Evolutionary conservation across 2,113 vertebrate species (phyloP), one percentile per base, ranked within the genome.

Genomic region (Dasyprocta punctata): DNA sequence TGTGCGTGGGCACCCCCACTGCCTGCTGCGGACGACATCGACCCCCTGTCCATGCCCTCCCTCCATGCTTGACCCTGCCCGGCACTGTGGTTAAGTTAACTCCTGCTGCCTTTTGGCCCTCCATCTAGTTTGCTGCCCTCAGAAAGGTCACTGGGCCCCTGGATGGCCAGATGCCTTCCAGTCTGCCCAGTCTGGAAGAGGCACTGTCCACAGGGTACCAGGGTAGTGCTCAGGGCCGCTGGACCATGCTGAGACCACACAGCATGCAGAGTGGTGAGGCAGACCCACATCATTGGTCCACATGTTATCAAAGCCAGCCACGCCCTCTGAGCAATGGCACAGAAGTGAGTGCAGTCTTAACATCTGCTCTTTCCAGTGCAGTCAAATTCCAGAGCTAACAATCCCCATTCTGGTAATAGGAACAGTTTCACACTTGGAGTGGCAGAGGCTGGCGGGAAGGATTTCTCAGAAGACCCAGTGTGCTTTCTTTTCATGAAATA

Each of bases 271-370:
- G 1, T 4, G 38, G 1, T 0, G 69, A 67, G 47, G 7, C 17
- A 0, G 0, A 9, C 26, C 36, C 9, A 24, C 41, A 58, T 22
- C 20, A 5, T 16, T 3, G 0, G 0, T 4, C 28, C 28, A 41
- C 28, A 6, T 5, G 1, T 22, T 0, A 0, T 44, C 41, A 3
- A 7, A 44, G 47, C 20, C 83, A 5, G 82, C 61, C 4, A 0
- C 1, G 0, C 5, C 4, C 61, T 33, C 17, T 0, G 16, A 24
- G 61, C 73, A 80, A 33, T 20, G 10, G 36, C 4, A 5, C 11
- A 10, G n/a, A 41, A 7, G 77, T 20, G 16, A 33, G 19, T 0
- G 6, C 17, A 56, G 12, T 17, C 0, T 22, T 36, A 14, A 44
- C 0, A 61, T 0, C 5, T 8, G 17, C 5, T 11, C 22, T 61